Conservation (phyloP, 2,113 vertebrate species). For the Paralichthys olivaceus region DNA sequence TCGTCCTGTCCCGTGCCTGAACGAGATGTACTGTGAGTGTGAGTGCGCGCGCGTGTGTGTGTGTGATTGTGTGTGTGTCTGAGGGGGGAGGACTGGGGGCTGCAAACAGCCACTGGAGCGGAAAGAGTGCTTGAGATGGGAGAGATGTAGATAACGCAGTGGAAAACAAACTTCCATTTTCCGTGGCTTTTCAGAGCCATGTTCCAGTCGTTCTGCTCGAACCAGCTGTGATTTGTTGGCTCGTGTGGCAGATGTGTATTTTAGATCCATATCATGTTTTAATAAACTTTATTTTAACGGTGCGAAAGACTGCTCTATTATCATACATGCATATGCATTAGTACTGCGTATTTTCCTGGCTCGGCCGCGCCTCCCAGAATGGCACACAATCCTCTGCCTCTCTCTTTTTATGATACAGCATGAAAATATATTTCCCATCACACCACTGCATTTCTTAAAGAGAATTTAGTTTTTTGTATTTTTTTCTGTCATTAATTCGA, state of each 20-base stretch:
- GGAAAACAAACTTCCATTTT: constrained; percentile 80
- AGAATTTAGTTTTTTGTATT: not conserved
- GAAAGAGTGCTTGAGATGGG: constrained; percentile 82
- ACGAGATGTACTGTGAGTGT: constrained; percentile 60
- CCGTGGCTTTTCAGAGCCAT: constrained; percentile 51
- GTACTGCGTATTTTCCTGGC: constrained; percentile 83
- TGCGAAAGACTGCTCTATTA: constrained; percentile 65
- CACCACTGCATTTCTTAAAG: not conserved
- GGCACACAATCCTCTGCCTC: constrained; percentile 36
- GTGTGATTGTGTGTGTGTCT: constrained; percentile 27
- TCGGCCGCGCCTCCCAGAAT: constrained; percentile 77
- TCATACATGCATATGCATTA: constrained; percentile 83
- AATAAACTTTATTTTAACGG: constrained; percentile 35
- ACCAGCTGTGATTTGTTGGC: constrained; percentile 4
- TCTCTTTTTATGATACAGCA: not conserved
- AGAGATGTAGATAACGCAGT: constrained; percentile 79
- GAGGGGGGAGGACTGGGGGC: constrained; percentile 60
- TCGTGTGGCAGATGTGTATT: constrained; percentile 18
- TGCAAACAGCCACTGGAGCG: constrained; percentile 78
- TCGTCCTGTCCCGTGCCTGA: constrained; percentile 75
- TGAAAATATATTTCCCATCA: constrained; percentile 8
- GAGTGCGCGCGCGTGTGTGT: constrained; percentile 32
- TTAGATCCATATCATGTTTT: not conserved
- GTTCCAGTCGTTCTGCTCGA: constrained; percentile 49
- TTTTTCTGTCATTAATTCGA: constrained; percentile 27